Percentiles rank a stretch among this genome's conserved stretches.
Conservation (phyloP, 2,113 vertebrate genomes). For the Lucifuga dentata region DNA sequence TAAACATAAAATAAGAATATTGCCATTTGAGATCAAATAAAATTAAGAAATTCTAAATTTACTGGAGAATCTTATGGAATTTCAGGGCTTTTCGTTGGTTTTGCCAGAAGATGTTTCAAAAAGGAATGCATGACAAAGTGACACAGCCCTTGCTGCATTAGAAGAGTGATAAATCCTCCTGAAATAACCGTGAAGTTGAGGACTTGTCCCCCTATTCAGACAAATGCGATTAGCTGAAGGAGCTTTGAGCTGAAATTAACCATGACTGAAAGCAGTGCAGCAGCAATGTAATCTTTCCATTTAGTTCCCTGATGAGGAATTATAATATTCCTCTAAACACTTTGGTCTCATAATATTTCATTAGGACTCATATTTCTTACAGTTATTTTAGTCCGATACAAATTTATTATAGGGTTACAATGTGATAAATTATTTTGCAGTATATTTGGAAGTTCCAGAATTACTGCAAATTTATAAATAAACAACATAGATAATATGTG, state of each 20-base stretch:
- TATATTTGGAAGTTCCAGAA: neutral
- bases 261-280: no score
- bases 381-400: neutral
- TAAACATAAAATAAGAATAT: neutral
- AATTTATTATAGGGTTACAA: no score
- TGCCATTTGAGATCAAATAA: no score
- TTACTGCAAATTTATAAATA: neutral
- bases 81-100: no score
- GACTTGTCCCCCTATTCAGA: slow-evolving; percentile 71
- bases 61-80: no score
- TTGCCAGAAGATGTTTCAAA: neutral
- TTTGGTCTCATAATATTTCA: no score
- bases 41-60: no score
- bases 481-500: neutral
- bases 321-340: no score
- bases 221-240: slow-evolving; percentile 82
- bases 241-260: slow-evolving; percentile 69
- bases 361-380: no score
- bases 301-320: no score
- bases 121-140: slow-evolving; percentile 18
- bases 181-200: slow-evolving; percentile 79
- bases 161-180: slow-evolving; percentile 72
- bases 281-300: no score
- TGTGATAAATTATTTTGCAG: no score
- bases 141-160: slow-evolving; percentile 36